These are phyloP conservation scores for Syndactyla subalaris DNA, from an alignment of 2,797 vertebrate species.

Conservation along the genomic window DNA sequence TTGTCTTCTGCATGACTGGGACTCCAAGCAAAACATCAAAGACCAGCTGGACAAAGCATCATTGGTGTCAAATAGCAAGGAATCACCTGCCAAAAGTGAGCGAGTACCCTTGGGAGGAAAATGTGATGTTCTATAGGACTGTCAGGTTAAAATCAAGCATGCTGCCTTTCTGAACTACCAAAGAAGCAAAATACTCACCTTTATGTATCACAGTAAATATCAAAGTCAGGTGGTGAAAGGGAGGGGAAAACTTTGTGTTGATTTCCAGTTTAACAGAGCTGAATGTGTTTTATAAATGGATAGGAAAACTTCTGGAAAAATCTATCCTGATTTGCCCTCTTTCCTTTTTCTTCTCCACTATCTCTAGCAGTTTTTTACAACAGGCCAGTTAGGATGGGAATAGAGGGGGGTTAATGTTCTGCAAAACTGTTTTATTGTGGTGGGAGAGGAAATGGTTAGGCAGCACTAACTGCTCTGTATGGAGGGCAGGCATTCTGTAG, in stretches of 20 bases:
- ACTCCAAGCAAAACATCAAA: not conserved
- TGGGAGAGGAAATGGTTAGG: not conserved
- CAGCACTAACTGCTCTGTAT: not conserved
- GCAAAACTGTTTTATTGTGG: fast-evolving
- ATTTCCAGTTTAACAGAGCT: not conserved
- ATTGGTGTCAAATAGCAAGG: not conserved
- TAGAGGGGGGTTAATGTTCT: not conserved
- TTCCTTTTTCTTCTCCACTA: not conserved
- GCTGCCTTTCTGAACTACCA: not conserved
- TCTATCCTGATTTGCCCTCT: not conserved
- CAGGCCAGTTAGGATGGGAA: not conserved
- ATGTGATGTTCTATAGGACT: not conserved
- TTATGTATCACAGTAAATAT: not conserved
- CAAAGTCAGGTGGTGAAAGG: not conserved
- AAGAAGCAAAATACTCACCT: not conserved
- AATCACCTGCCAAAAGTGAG: not conserved
- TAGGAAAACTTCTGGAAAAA: not conserved
- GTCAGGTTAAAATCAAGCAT: not conserved
- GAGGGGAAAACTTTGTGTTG: not conserved
- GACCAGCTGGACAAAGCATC: not conserved
- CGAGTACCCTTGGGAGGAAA: not conserved
- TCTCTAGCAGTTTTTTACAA: not conserved
- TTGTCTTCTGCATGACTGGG: not conserved
- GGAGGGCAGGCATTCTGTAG: not conserved
- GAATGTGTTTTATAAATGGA: not conserved